A percentile compares a stretch with the other conserved stretches of the same genome.
These are phyloP conservation scores for Istiophorus platypterus DNA, from an alignment of 2,113 vertebrate species.

Conservation along the genomic window DNA sequence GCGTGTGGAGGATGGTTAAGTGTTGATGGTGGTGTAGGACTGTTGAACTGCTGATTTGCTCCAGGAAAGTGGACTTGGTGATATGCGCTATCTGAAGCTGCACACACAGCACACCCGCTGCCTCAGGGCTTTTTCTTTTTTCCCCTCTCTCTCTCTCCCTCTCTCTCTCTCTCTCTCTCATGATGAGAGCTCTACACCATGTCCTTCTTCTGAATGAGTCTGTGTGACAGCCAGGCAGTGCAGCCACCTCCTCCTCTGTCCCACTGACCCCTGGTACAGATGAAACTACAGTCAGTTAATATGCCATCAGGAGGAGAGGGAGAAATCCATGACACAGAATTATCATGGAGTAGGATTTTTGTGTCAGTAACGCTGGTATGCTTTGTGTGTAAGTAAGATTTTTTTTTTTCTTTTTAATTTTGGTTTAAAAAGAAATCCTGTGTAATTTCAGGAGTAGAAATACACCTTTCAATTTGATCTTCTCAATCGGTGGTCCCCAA, in stretches of 20 bases:
- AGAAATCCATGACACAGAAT: conserved; percentile 6
- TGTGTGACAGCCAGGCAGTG: conserved; percentile 53
- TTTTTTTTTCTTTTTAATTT: too few relatives aligned
- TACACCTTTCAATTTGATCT: neutral
- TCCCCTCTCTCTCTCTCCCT: neutral
- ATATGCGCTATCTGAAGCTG: conserved; percentile 39
- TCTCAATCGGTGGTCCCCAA: neutral
- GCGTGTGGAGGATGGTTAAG: neutral
- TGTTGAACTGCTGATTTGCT: conserved; percentile 54
- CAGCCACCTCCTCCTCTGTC: conserved; percentile 12
- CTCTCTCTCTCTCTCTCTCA: conserved; percentile 15
- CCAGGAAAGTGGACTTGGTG: conserved; percentile 65
- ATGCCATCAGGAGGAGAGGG: conserved; percentile 41
- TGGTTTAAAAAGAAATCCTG: neutral
- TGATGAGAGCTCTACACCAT: conserved; percentile 61
- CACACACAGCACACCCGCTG: conserved; percentile 35
- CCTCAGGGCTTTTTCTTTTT: conserved; percentile 34
- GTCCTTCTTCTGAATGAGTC: conserved; percentile 56
- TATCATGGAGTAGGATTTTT: conserved; percentile 29
- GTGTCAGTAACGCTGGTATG: conserved; percentile 25
- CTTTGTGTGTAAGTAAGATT: neutral
- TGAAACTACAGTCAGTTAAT: conserved; percentile 43
- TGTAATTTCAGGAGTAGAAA: conserved; percentile 5
- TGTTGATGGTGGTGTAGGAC: conserved; percentile 41
- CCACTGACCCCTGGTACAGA: conserved; percentile 6